These are phyloP conservation scores for Macrotus californicus DNA, from an alignment of 2,113 vertebrate species.

Conservation along the genomic window DNA sequence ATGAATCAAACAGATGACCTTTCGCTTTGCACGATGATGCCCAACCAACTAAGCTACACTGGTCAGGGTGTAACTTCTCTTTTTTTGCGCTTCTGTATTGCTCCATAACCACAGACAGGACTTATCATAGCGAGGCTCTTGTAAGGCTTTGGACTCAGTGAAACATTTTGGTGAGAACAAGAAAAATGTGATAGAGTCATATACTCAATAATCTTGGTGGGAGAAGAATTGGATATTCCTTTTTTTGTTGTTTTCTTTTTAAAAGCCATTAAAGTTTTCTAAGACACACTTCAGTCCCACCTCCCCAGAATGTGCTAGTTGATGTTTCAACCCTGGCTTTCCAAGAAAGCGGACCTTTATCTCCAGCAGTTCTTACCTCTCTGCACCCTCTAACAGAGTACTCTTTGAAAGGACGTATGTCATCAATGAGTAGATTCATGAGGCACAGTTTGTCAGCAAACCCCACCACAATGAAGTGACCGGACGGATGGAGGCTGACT, in stretches of 20 bases:
- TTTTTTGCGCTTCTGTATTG: background rate
- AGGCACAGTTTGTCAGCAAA: constrained; percentile 93
- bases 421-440: constrained; percentile 91
- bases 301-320: background rate
- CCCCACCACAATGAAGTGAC: constrained; percentile 90
- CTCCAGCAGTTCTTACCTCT: constrained; percentile 82
- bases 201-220: background rate
- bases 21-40: too few relatives aligned
- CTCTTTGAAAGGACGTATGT: constrained; percentile 89
- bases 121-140: background rate
- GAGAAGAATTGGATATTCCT: background rate
- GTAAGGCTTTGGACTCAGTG: background rate
- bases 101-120: background rate
- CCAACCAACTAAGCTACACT: too few relatives aligned
- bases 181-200: background rate
- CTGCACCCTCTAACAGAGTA: constrained; percentile 89
- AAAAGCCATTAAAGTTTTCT: background rate
- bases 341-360: background rate
- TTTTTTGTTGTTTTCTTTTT: background rate
- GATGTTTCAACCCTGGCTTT: background rate
- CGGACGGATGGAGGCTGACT: constrained; percentile 92
- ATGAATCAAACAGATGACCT: too few relatives aligned
- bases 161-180: background rate
- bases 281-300: background rate
- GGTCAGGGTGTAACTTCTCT: background rate